Percentiles rank a stretch among this genome's conserved stretches.
These are phyloP conservation scores for Cheiracanthium punctorium DNA, from an alignment of 2,888 invertebrate genomes.

Conservation along the genomic window DNA sequence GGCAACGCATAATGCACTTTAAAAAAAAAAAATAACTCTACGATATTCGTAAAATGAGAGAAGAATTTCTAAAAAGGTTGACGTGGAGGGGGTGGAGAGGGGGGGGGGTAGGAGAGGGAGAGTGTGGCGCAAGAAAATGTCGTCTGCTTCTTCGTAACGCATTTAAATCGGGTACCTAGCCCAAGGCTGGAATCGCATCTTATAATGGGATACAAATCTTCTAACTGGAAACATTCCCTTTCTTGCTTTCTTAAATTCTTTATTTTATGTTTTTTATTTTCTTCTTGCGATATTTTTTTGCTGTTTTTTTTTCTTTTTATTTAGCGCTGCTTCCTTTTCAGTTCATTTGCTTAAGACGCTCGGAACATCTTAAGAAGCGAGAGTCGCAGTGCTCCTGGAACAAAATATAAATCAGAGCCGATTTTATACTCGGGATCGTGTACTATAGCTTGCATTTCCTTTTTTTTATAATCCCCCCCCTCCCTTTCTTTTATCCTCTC, in stretches of 20 bases:
- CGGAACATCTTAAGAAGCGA: constrained; percentile 46
- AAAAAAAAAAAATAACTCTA: constrained; percentile 8
- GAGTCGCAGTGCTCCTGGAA: constrained; percentile 11
- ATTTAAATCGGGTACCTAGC: constrained; percentile 63
- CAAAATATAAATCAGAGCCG: constrained; percentile 48
- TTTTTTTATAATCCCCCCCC: not conserved
- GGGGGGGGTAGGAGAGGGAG: constrained; percentile 14
- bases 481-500: not conserved
- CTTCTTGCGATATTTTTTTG: constrained; percentile 37
- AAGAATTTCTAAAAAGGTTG: constrained; percentile 37
- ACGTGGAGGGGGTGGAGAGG: not conserved
- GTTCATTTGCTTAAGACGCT: constrained; percentile 66
- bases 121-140: constrained; percentile 33
- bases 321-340: constrained; percentile 36
- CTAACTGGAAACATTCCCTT: constrained; percentile 50
- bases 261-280: too few relatives aligned
- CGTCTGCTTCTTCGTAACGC: constrained; percentile 59
- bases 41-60: constrained; percentile 18
- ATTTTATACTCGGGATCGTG: constrained; percentile 43
- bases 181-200: constrained; percentile 46
- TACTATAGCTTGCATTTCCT: constrained; percentile 37
- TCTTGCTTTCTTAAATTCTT: constrained; percentile 33
- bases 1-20: not conserved
- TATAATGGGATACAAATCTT: constrained; percentile 67
- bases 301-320: constrained; percentile 44